These are phyloP conservation scores for Leucopsar rothschildi DNA, from an alignment of 2,113 vertebrate species.

Conservation along the genomic window DNA sequence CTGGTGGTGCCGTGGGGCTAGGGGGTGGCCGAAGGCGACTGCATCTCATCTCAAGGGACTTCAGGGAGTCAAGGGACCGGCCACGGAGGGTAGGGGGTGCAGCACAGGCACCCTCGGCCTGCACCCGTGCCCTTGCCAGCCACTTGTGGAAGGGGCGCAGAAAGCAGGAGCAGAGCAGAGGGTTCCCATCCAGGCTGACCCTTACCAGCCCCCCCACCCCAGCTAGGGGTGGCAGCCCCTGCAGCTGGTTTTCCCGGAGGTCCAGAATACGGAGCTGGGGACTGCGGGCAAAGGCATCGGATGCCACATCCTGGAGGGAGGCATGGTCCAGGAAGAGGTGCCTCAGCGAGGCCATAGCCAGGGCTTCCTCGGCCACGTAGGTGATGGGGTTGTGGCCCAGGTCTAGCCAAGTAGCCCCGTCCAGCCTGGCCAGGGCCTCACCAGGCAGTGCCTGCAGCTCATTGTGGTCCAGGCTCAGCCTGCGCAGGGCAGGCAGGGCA, in stretches of 20 bases:
- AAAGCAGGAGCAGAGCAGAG: constrained; percentile 87
- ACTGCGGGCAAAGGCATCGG: constrained; percentile 77
- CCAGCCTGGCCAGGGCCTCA: constrained; percentile 83
- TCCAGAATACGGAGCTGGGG: constrained; percentile 81
- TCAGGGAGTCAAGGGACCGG: constrained; percentile 79
- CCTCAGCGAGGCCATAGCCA: constrained; percentile 84
- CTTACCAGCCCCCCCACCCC: constrained; percentile 71
- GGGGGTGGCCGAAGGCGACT: background rate
- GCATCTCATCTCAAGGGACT: constrained; percentile 80
- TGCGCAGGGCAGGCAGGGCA: constrained; percentile 81
- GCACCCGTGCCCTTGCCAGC: constrained; percentile 72
- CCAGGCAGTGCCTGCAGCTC: constrained; percentile 89
- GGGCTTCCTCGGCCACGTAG: constrained; percentile 81
- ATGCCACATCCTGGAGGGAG: constrained; percentile 84
- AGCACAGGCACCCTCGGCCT: constrained; percentile 74
- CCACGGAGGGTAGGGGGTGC: constrained; percentile 76
- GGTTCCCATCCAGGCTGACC: constrained; percentile 84
- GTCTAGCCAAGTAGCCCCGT: constrained; percentile 78
- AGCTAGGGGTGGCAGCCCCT: constrained; percentile 76
- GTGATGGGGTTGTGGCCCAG: constrained; percentile 92
- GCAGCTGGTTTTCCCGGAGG: constrained; percentile 87
- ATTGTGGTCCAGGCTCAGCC: constrained; percentile 91
- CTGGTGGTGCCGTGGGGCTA: background rate
- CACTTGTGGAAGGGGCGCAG: constrained; percentile 83
- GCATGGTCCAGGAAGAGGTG: constrained; percentile 87